Evolutionary conservation across 2,888 invertebrate genomes (phyloP).

Genomic region (Neoitamus cyanurus): DNA sequence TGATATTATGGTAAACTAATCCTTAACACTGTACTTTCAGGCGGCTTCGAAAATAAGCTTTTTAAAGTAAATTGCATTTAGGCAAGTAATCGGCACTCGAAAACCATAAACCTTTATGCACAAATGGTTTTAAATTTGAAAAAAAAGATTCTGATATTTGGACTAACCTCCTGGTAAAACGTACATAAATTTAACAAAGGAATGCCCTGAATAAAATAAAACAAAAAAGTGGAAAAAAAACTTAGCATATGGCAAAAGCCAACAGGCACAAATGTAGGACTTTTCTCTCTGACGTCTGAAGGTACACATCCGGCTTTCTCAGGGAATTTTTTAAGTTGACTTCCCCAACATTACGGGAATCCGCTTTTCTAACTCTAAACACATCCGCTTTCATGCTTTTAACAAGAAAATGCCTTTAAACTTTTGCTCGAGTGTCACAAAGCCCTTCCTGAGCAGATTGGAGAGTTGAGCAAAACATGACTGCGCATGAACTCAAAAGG

Average conservation of each 20-base stretch:
- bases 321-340: background rate
- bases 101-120: too few relatives aligned
- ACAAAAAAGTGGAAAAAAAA: too few relatives aligned
- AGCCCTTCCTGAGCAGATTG: background rate
- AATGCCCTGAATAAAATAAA: too few relatives aligned
- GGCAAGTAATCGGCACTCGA: too few relatives aligned
- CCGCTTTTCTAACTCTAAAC: background rate
- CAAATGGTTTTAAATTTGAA: too few relatives aligned
- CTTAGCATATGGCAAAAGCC: background rate
- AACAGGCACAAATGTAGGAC: background rate
- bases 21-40: too few relatives aligned
- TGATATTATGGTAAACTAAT: too few relatives aligned
- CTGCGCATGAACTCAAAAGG: background rate
- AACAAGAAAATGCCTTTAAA: background rate
- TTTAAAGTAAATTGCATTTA: too few relatives aligned
- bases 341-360: background rate
- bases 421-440: background rate
- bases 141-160: too few relatives aligned
- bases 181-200: too few relatives aligned
- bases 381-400: background rate
- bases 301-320: background rate
- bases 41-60: too few relatives aligned
- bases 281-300: background rate
- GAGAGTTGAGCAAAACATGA: background rate
- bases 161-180: too few relatives aligned